phyloP scores from a whole-genome alignment of 2,888 invertebrate genomes.

The Pasiphila rectangulata region DNA sequence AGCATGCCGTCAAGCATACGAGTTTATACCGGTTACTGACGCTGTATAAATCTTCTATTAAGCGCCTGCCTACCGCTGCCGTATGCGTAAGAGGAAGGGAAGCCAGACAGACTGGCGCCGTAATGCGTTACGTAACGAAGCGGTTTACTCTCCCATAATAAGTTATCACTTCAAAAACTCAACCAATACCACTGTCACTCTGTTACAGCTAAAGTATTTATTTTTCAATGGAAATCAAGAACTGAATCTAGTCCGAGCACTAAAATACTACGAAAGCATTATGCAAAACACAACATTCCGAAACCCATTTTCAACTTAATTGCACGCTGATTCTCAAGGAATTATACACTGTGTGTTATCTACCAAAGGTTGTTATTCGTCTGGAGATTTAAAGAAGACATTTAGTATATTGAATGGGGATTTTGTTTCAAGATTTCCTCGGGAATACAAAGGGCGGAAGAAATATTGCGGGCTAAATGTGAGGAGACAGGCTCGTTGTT shows the following conservation, averaged over 20 bases:
- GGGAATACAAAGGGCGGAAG: constrained; percentile 46
- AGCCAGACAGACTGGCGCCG: too few relatives aligned
- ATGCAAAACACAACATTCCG: constrained; percentile 23
- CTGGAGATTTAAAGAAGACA: constrained; percentile 30
- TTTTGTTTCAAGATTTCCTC: constrained; percentile 50
- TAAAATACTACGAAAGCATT: constrained; percentile 21
- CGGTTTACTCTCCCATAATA: too few relatives aligned
- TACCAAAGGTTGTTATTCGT: constrained; percentile 29
- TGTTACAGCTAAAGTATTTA: too few relatives aligned
- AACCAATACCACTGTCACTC: too few relatives aligned
- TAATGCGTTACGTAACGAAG: too few relatives aligned
- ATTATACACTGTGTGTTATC: constrained; percentile 17
- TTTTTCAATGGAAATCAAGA: constrained; percentile 8
- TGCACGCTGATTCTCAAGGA: constrained; percentile 1
- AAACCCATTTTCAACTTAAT: constrained; percentile 20
- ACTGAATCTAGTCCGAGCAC: constrained; percentile 15
- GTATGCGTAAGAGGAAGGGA: too few relatives aligned
- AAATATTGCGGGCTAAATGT: constrained; percentile 56
- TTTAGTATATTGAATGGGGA: constrained; percentile 41
- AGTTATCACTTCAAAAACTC: too few relatives aligned
- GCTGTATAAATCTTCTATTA: too few relatives aligned
- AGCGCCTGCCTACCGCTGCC: too few relatives aligned
- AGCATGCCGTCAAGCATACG: too few relatives aligned
- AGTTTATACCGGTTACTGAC: too few relatives aligned
- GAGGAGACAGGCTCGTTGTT: constrained; percentile 49